Evolutionary conservation across 2,113 vertebrate species (phyloP).

Genomic region (Tringa solitaria): DNA sequence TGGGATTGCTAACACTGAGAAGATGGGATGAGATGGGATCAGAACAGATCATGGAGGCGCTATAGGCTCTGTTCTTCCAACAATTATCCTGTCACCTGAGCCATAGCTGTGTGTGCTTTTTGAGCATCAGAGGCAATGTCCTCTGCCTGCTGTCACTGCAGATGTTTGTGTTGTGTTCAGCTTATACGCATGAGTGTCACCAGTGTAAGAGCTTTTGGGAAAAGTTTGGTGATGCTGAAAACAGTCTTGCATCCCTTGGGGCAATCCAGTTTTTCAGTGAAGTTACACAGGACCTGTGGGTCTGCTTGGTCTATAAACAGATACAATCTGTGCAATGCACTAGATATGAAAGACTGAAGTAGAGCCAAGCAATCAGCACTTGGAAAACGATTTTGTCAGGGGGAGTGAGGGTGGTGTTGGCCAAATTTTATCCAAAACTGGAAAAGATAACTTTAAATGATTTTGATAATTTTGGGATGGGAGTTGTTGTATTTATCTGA

Average conservation of each 20-base stretch:
- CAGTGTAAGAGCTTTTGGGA: not conserved
- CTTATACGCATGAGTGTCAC: not conserved
- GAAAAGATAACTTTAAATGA: not conserved
- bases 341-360: not conserved
- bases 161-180: not conserved
- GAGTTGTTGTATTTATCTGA: not conserved
- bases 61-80: not conserved
- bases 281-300: not conserved
- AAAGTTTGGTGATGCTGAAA: not conserved
- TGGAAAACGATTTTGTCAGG: not conserved
- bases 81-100: not conserved
- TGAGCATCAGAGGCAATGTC: not conserved
- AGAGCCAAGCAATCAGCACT: not conserved
- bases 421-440: not conserved
- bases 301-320: not conserved
- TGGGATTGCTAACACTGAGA: not conserved
- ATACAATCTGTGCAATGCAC: not conserved
- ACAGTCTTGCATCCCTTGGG: not conserved
- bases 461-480: not conserved
- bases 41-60: not conserved
- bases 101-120: not conserved
- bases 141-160: not conserved
- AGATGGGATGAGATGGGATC: not conserved
- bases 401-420: rapidly evolving
- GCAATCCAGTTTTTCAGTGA: not conserved